A percentile compares a stretch with the other conserved stretches of the same genome.
These are phyloP conservation scores for Clarias fuscus DNA, from an alignment of 2,797 vertebrate species.

Conservation along the genomic window DNA sequence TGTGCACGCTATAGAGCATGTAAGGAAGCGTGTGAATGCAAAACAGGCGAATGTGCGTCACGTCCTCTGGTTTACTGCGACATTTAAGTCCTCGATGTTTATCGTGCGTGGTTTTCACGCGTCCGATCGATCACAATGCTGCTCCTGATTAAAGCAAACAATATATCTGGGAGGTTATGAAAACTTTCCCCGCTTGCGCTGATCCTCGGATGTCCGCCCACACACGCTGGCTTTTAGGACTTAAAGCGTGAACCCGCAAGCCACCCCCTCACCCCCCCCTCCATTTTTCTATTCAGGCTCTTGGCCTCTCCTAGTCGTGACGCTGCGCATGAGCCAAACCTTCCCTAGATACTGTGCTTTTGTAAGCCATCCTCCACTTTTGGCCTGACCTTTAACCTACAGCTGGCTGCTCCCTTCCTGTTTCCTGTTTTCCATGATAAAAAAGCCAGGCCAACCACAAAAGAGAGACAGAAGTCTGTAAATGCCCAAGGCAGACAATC, in stretches of 20 bases:
- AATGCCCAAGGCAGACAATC: constrained; percentile 36
- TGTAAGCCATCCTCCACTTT: constrained; percentile 62
- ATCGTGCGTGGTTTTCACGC: neutral
- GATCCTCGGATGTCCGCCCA: constrained; percentile 2
- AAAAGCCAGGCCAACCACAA: constrained; percentile 52
- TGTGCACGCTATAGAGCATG: neutral
- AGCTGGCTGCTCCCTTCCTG: constrained; percentile 77
- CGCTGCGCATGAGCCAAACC: constrained; percentile 51
- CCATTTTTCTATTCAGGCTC: constrained; percentile 24
- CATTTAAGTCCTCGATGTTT: neutral
- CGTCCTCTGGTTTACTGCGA: neutral
- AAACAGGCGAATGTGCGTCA: neutral
- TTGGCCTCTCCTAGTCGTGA: constrained; percentile 44
- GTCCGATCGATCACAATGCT: neutral
- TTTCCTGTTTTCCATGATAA: constrained; percentile 79
- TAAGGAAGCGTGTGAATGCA: too few relatives aligned
- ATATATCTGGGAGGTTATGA: neutral
- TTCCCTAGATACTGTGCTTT: constrained; percentile 62
- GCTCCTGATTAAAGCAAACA: neutral
- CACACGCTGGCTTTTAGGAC: constrained; percentile 4
- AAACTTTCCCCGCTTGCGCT: neutral
- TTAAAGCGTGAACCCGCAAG: constrained; percentile 14
- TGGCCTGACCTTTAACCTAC: constrained; percentile 71
- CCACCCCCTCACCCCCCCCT: constrained; percentile 21
- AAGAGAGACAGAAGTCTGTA: constrained; percentile 5